phyloP scores from a whole-genome alignment of 2,888 invertebrate species.

The Agrilus cyanescens region DNA sequence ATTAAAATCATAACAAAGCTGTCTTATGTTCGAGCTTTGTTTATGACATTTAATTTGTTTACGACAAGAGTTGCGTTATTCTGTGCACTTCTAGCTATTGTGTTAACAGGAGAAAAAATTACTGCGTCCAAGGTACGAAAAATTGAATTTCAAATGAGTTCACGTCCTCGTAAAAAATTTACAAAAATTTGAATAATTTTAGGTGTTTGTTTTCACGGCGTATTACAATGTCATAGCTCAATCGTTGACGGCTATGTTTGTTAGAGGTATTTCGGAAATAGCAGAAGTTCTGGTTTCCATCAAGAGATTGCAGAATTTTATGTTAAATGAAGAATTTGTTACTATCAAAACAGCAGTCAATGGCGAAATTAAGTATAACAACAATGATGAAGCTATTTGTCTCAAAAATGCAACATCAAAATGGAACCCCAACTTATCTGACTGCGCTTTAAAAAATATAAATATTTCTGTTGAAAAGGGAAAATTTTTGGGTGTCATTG shows the following conservation, averaged over 20 bases:
- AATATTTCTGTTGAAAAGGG: slow-evolving; percentile 24
- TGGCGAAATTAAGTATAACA: slow-evolving; percentile 21
- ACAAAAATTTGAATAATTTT: slow-evolving; percentile 9
- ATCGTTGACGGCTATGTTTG: slow-evolving; percentile 47
- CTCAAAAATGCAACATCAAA: slow-evolving; percentile 28
- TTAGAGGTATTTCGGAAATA: slow-evolving; percentile 36
- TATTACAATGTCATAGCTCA: slow-evolving; percentile 43
- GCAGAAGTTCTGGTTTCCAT: slow-evolving; percentile 37
- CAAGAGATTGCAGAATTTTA: slow-evolving; percentile 32
- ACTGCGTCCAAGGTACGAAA: slow-evolving; percentile 56
- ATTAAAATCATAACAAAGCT: slow-evolving; percentile 47
- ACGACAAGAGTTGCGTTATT: slow-evolving; percentile 71
- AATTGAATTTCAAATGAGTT: neutral
- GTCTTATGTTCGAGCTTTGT: slow-evolving; percentile 51
- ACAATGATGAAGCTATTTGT: slow-evolving; percentile 21
- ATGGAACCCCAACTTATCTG: slow-evolving; percentile 27
- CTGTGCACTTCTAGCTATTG: slow-evolving; percentile 58
- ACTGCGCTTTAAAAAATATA: slow-evolving; percentile 28
- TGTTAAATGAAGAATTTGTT: slow-evolving; percentile 30
- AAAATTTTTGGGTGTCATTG: slow-evolving; percentile 41
- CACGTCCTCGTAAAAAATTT: no score
- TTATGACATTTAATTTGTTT: slow-evolving; percentile 67
- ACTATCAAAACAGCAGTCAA: slow-evolving; percentile 15
- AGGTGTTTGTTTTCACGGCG: slow-evolving; percentile 44
- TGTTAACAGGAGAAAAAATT: slow-evolving; percentile 51